phyloP scores from a whole-genome alignment of 30 jellyfish, hydroid and myxozoan genomes.

The Clytia hemisphaerica region DNA sequence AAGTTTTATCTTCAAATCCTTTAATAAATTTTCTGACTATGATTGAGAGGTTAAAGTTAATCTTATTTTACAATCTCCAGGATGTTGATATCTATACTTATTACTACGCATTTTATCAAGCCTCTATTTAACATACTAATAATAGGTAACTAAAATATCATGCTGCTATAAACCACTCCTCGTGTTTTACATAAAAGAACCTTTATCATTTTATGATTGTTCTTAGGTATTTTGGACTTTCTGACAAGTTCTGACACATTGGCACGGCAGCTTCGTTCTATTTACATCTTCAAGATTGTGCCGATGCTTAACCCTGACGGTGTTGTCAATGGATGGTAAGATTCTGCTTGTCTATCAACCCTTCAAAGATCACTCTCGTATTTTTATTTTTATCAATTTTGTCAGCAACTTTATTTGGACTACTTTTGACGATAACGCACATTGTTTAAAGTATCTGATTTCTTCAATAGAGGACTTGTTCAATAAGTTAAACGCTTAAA shows the following conservation, averaged over 20 bases:
- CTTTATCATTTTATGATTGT: not conserved
- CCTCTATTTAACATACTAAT: not conserved
- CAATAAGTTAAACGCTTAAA: not conserved
- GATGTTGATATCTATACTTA: too few relatives aligned
- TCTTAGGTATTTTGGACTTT: conserved; percentile 77
- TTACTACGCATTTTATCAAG: too few relatives aligned
- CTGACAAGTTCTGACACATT: conserved; percentile 42
- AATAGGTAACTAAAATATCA: not conserved
- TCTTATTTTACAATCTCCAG: too few relatives aligned
- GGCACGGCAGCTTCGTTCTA: conserved; percentile 52
- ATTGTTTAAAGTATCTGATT: too few relatives aligned
- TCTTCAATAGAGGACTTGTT: not conserved
- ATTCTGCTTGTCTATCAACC: too few relatives aligned
- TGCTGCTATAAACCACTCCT: not conserved
- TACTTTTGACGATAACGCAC: too few relatives aligned
- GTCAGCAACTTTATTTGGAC: too few relatives aligned
- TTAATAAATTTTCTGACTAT: too few relatives aligned
- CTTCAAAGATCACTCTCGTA: too few relatives aligned
- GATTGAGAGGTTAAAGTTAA: too few relatives aligned
- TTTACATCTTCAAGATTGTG: conserved; percentile 67
- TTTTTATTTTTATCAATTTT: too few relatives aligned
- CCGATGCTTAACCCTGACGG: conserved; percentile 98
- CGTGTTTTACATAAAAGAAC: not conserved
- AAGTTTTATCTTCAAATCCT: too few relatives aligned
- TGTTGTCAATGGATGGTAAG: conserved; percentile 93